Conservation (phyloP, 2,888 invertebrate genomes). For the Caenorhabditis sp. region DNA sequence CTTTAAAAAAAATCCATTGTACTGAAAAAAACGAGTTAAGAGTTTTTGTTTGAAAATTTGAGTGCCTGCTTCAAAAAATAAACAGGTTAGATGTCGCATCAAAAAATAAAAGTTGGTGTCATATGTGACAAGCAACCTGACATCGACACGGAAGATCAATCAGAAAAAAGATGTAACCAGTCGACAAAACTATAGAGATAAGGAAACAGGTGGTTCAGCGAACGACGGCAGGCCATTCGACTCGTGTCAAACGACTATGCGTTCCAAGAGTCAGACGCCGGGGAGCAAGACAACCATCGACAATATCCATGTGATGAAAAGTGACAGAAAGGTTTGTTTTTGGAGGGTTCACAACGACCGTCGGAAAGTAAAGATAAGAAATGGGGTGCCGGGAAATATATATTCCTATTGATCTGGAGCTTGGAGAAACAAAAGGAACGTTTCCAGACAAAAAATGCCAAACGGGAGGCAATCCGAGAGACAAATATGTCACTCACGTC, state of each 20-base stretch:
- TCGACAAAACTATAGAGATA: conserved; percentile 43
- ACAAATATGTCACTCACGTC: conserved; percentile 58
- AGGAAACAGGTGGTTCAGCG: conserved; percentile 51
- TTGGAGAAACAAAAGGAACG: conserved; percentile 8
- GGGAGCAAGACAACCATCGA: neutral
- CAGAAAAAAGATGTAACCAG: conserved; percentile 55
- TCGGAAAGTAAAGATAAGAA: conserved; percentile 29
- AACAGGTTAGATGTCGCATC: conserved; percentile 7
- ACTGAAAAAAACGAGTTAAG: too few species aligned
- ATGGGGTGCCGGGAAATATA: neutral
- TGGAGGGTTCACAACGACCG: conserved; percentile 20
- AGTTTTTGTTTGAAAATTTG: neutral
- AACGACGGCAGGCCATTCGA: conserved; percentile 17
- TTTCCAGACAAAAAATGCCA: conserved; percentile 41
- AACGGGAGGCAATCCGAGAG: conserved; percentile 33
- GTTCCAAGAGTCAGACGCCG: conserved; percentile 40
- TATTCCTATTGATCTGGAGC: neutral
- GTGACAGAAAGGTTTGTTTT: conserved; percentile 50
- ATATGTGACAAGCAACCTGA: conserved; percentile 52
- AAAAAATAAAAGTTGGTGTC: conserved; percentile 50
- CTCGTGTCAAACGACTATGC: conserved; percentile 49
- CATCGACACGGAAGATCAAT: conserved; percentile 52
- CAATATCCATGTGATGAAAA: conserved; percentile 45
- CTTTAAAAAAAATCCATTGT: too few species aligned
- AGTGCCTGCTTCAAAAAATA: conserved; percentile 1